Percentiles rank a stretch among this genome's conserved stretches.
phyloP scores from a whole-genome alignment of 2,888 invertebrate genomes.

The Physocephala rufipes region DNA sequence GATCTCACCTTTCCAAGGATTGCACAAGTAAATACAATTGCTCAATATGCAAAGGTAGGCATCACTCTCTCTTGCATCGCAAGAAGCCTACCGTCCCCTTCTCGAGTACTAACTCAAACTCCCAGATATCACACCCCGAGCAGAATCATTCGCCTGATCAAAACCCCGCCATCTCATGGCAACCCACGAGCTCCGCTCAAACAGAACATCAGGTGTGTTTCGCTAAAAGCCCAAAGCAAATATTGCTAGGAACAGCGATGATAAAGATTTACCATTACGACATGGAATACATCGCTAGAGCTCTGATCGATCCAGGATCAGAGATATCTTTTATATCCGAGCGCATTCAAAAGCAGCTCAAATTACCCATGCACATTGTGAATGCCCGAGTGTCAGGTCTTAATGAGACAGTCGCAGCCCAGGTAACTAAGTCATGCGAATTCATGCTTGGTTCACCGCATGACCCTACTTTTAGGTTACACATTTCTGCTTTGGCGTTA shows the following conservation, averaged over 20 bases:
- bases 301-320: constrained; percentile 38
- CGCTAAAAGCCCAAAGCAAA: not conserved
- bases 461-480: not conserved
- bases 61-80: no score
- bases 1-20: no score
- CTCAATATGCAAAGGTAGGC: no score
- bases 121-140: no score
- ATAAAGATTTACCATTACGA: not conserved
- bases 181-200: not conserved
- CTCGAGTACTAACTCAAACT: no score
- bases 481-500: not conserved
- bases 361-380: constrained; percentile 10
- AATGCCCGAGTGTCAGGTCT: not conserved
- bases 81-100: no score
- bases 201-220: not conserved
- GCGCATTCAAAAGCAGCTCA: not conserved
- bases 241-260: not conserved
- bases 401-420: not conserved
- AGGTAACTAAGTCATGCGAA: not conserved
- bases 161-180: no score
- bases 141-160: no score
- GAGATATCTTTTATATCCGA: constrained; percentile 40
- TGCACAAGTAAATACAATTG: no score
- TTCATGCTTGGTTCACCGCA: not conserved
- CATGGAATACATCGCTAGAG: constrained; percentile 9